These are phyloP conservation scores for Sympetrum striolatum DNA, from an alignment of 2,888 invertebrate genomes.

Conservation along the genomic window DNA sequence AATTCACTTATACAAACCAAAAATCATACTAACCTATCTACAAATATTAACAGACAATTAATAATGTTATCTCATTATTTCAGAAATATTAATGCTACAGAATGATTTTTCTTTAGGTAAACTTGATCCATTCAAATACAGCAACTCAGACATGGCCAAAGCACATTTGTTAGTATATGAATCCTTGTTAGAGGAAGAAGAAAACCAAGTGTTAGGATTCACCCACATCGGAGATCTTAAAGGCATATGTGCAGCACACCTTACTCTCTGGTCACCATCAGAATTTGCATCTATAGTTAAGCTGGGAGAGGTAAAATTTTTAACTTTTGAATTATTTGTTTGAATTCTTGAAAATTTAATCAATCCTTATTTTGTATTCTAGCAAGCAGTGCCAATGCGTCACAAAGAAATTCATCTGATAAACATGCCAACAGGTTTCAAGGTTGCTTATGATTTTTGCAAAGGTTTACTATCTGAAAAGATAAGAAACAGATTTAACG, in stretches of 20 bases:
- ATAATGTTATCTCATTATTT: not conserved
- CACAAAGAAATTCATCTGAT: constrained; percentile 79
- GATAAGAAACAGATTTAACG: constrained; percentile 71
- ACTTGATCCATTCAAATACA: constrained; percentile 79
- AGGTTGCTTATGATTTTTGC: constrained; percentile 78
- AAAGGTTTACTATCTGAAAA: constrained; percentile 73
- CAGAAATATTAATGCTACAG: not conserved
- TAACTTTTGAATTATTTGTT: constrained; percentile 28
- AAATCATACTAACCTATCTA: not conserved
- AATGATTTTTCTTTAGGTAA: constrained; percentile 63
- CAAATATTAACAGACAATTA: too few species aligned
- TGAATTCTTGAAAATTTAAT: not conserved
- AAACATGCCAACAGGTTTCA: constrained; percentile 74
- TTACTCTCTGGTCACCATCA: constrained; percentile 78
- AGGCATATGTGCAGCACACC: constrained; percentile 76
- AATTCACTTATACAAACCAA: too few species aligned
- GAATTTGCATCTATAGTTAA: constrained; percentile 65
- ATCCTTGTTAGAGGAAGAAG: constrained; percentile 80
- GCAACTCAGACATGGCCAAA: constrained; percentile 79
- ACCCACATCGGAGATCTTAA: constrained; percentile 80
- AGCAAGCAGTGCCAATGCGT: constrained; percentile 81
- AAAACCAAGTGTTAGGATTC: constrained; percentile 78
- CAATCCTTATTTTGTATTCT: constrained; percentile 53
- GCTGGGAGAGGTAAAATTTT: constrained; percentile 73
- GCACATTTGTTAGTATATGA: constrained; percentile 80